Evolutionary conservation across 1,140 invertebrate species (phyloP).

Genomic region (Plectrocnemia conspersa): DNA sequence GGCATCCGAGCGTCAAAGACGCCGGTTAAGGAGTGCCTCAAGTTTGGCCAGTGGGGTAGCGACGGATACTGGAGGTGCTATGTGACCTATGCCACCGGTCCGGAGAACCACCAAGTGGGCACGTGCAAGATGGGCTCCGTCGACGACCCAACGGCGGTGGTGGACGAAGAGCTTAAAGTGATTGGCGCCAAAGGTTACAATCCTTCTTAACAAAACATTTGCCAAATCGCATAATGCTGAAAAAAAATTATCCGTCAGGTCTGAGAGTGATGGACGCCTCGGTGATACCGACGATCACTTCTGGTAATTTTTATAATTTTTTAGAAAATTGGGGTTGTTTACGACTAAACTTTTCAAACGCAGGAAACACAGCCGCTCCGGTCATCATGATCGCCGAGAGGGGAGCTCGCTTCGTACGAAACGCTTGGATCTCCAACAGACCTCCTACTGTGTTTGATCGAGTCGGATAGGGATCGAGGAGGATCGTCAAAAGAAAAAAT

Average conservation of each 20-base stretch:
- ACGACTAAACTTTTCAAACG: conserved; percentile 11
- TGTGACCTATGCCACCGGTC: conserved; percentile 48
- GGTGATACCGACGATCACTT: conserved; percentile 49
- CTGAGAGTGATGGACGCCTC: conserved; percentile 70
- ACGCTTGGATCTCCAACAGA: conserved; percentile 47
- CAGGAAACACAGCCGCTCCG: conserved; percentile 76
- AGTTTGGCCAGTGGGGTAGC: conserved; percentile 54
- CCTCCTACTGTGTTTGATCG: conserved; percentile 12
- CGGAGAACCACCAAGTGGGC: conserved; percentile 59
- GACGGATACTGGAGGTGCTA: conserved; percentile 59
- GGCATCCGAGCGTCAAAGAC: conserved; percentile 66
- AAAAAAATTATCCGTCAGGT: conserved; percentile 52
- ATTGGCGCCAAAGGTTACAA: conserved; percentile 50
- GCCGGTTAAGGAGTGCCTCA: conserved; percentile 61
- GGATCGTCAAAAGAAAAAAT: not conserved
- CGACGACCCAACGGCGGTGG: conserved; percentile 54
- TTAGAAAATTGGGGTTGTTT: not conserved
- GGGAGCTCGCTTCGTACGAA: conserved; percentile 69
- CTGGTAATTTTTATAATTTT: conserved; percentile 36
- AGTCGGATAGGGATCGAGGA: conserved; percentile 8
- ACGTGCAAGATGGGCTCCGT: conserved; percentile 65
- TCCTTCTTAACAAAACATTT: not conserved
- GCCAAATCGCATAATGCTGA: not conserved
- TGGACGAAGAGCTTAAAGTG: conserved; percentile 53
- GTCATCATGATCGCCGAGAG: conserved; percentile 81